Base-by-base conservation (phyloP, 2,113 vertebrate genomes). In the Phoenicopterus ruber region DNA sequence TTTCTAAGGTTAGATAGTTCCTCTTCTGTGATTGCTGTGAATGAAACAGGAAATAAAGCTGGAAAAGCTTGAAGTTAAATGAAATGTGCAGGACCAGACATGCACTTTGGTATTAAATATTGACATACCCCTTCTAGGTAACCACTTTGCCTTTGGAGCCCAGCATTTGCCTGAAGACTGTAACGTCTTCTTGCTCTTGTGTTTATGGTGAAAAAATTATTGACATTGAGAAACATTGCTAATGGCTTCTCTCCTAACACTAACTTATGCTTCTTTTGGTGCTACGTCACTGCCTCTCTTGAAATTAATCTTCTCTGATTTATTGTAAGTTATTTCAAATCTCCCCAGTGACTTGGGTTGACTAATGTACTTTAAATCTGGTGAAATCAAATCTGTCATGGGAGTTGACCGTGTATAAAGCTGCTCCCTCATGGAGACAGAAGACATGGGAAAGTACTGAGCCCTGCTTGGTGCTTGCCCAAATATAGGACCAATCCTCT, bases 281-380 rank as follows among this genome's bases (percentile, higher is more conserved):
- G 78, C 61, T 82, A 1, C 8, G 42, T 70, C 84, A 55, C 78
- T 90, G 46, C 54, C 13, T 97, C 32, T 36, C 67, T 90, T 87
- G 66, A 69, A 94, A 91, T 70, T 36, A 91, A 77, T 77, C 63
- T 73, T n/a, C 25, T 91, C 38, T 91, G 89, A 86, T 95, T 89
- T 95, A 80, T 57, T 62, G 54, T 54, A 82, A 87, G 74, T 87
- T 79, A 59, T 91, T 94, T 95, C 84, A 87, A 7, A 86, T 80
- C 67, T 80, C 87, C 82, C 84, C 19, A 31, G 74, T 93, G 93
- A 44, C 70, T 91, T 80, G 36, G 34, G 31, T 93, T 96, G 94
- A 65, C 94, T 94, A 90, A 91, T 90, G 38, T 66, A 24, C 78
- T 94, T 96, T 40, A 94, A 93, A 88, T 90, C 50, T 94, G 93